phyloP scores from a whole-genome alignment of 64 coral and sea anemone genomes.

The Montipora efflorescens region DNA sequence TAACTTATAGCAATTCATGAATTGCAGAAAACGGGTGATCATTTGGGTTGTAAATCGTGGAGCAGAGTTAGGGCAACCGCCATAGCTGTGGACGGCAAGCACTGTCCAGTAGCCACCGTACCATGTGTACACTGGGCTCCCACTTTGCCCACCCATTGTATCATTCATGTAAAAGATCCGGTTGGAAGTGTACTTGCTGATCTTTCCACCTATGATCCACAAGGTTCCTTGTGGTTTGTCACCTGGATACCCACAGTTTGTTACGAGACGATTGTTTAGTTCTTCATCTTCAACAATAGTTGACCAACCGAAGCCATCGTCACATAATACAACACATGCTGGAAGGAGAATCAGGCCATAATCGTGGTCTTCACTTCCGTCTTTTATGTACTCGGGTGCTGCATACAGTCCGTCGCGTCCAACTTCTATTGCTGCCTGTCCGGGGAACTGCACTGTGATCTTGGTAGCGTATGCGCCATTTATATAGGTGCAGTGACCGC shows the following conservation, averaged over 20 bases:
- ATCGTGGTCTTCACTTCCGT: not conserved
- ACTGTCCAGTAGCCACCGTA: slow-evolving; percentile 61
- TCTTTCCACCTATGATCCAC: slow-evolving; percentile 52
- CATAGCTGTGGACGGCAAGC: slow-evolving; percentile 41
- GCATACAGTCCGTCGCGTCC: not conserved
- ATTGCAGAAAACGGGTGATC: slow-evolving; percentile 68
- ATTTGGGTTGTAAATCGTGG: slow-evolving; percentile 41
- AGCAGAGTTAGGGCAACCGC: slow-evolving; percentile 45
- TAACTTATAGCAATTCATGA: slow-evolving; percentile 25
- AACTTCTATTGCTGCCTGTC: not conserved
- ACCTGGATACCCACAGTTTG: slow-evolving; percentile 35
- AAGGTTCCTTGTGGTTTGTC: slow-evolving; percentile 40
- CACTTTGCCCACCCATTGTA: slow-evolving; percentile 55
- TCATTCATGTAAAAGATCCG: slow-evolving; percentile 57
- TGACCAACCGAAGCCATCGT: slow-evolving; percentile 69
- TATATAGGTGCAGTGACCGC: slow-evolving; percentile 13
- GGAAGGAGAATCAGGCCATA: slow-evolving; percentile 52
- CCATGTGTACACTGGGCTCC: slow-evolving; percentile 61
- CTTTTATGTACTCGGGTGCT: not conserved
- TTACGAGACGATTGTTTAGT: slow-evolving; percentile 41
- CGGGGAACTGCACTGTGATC: slow-evolving; percentile 34
- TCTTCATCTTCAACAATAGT: slow-evolving; percentile 37
- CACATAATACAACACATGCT: not conserved
- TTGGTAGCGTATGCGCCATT: not conserved
- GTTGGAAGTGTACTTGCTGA: not conserved